Evolutionary conservation across 2,113 vertebrate genomes (phyloP).

Genomic region (Notechis scutatus): DNA sequence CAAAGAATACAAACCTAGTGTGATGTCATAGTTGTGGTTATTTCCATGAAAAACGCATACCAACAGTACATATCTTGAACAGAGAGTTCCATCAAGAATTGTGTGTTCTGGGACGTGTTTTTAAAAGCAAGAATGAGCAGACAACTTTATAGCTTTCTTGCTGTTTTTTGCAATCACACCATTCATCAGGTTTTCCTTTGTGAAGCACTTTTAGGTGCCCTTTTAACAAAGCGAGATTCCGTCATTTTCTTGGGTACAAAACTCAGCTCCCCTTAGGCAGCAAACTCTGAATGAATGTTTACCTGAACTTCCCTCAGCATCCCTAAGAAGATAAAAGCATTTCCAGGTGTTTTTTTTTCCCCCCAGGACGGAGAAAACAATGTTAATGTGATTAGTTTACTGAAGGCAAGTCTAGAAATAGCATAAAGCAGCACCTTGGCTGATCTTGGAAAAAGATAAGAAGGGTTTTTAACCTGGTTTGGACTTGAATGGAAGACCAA

Average conservation of each 20-base stretch:
- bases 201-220: background rate
- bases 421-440: background rate
- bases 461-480: background rate
- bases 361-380: background rate
- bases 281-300: constrained; percentile 11
- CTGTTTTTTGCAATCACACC: background rate
- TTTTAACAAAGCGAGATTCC: background rate
- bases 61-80: constrained; percentile 52
- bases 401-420: background rate
- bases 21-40: constrained; percentile 38
- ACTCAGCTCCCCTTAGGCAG: background rate
- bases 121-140: constrained; percentile 26
- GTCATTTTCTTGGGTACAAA: background rate
- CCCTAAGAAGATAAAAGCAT: background rate
- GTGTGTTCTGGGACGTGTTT: constrained; percentile 25
- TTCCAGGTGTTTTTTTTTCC: background rate
- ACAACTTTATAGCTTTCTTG: background rate
- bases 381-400: background rate
- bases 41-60: constrained; percentile 26
- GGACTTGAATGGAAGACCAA: background rate
- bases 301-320: background rate
- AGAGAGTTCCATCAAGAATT: constrained; percentile 34
- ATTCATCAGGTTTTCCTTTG: constrained; percentile 8
- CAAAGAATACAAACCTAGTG: background rate
- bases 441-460: background rate